Conservation (phyloP, 2,113 vertebrate genomes). For the Desmodus rotundus region DNA sequence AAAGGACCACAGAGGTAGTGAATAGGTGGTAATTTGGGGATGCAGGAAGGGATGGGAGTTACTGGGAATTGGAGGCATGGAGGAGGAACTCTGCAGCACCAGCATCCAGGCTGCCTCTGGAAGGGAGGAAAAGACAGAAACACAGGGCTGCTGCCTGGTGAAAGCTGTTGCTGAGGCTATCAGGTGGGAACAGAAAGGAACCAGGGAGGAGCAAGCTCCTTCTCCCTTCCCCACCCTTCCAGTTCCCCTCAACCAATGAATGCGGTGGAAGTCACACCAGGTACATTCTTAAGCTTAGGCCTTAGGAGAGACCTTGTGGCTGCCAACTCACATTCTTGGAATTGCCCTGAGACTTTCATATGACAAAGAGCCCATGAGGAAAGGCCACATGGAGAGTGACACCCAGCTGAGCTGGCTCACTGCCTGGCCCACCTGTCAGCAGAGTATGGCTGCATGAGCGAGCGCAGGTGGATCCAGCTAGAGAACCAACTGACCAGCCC, state of each 20-base stretch:
- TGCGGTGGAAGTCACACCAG: not conserved
- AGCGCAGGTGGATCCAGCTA: not conserved
- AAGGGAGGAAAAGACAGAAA: not conserved
- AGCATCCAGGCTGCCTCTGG: not conserved
- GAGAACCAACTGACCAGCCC: not conserved
- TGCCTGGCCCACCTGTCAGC: not conserved
- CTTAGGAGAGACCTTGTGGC: not conserved
- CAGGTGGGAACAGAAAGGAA: not conserved
- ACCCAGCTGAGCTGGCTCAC: rapidly evolving
- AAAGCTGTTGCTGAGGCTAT: not conserved
- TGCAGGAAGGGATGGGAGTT: not conserved
- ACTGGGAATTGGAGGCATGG: not conserved
- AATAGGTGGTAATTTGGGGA: not conserved
- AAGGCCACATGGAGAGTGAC: not conserved
- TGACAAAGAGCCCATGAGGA: not conserved
- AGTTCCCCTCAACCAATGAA: not conserved
- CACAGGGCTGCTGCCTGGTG: not conserved
- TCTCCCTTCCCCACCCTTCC: not conserved
- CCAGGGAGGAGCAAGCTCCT: not conserved
- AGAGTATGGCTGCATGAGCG: no score
- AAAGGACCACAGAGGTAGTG: not conserved
- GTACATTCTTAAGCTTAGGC: not conserved
- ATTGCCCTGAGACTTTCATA: not conserved
- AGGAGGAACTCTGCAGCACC: not conserved
- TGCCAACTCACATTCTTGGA: not conserved